Evolutionary conservation across 2,888 invertebrate species (phyloP).

Genomic region (Volucella inanis): DNA sequence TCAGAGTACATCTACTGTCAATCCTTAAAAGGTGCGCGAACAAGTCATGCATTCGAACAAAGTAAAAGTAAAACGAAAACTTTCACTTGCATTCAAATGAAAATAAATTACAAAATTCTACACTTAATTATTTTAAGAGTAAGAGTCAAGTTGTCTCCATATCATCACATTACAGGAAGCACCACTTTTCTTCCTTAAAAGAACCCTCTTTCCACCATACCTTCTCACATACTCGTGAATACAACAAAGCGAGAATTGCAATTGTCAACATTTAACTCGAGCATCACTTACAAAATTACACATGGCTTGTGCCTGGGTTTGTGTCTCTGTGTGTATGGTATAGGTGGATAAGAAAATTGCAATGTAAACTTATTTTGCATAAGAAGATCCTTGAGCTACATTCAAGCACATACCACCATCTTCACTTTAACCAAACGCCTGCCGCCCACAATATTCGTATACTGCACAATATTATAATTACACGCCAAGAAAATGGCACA

Average conservation of each 20-base stretch:
- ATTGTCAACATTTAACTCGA: slow-evolving; percentile 48
- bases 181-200: too few species aligned
- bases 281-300: slow-evolving; percentile 34
- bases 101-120: too few species aligned
- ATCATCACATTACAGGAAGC: too few species aligned
- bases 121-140: too few species aligned
- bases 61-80: too few species aligned
- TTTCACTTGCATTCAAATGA: too few species aligned
- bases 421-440: neutral
- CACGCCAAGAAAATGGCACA: slow-evolving; percentile 38
- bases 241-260: slow-evolving; percentile 11
- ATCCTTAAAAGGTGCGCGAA: too few species aligned
- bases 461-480: neutral
- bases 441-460: neutral
- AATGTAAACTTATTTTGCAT: slow-evolving; percentile 24
- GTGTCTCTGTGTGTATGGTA: neutral
- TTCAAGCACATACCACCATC: neutral
- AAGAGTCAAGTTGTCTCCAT: too few species aligned
- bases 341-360: slow-evolving; percentile 10
- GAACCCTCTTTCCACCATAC: neutral
- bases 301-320: too few species aligned
- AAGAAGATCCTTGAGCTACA: slow-evolving; percentile 2
- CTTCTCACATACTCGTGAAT: neutral
- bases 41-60: too few species aligned
- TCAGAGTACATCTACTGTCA: too few species aligned